phyloP scores from a whole-genome alignment of 2,888 invertebrate species.

The Pachliopta kotzebuea region DNA sequence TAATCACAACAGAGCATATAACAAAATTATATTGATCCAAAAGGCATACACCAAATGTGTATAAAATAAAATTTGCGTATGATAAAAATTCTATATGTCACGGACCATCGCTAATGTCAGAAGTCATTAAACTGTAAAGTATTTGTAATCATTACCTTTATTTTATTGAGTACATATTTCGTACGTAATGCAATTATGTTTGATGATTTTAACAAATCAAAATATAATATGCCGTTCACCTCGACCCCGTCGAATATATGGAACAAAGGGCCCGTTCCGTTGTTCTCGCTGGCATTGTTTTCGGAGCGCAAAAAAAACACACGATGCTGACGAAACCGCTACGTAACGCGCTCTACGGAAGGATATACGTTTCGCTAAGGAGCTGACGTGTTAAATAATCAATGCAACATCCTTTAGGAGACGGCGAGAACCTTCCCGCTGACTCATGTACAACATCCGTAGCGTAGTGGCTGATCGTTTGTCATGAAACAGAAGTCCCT shows the following conservation, averaged over 20 bases:
- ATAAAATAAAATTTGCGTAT: conserved; percentile 1
- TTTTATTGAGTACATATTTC: too few relatives aligned
- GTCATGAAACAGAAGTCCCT: too few relatives aligned
- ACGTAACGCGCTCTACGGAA: conserved; percentile 8
- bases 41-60: not conserved
- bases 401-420: conserved; percentile 11
- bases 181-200: too few relatives aligned
- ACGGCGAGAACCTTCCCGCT: not conserved
- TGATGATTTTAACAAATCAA: conserved; percentile 10
- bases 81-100: conserved; percentile 13
- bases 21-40: too few relatives aligned
- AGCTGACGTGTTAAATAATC: conserved; percentile 13
- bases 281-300: conserved; percentile 21
- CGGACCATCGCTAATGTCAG: conserved; percentile 13
- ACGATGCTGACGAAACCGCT: conserved; percentile 7
- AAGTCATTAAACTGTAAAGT: not conserved
- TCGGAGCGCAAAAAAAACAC: conserved; percentile 19
- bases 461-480: too few relatives aligned
- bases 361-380: conserved; percentile 7
- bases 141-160: too few relatives aligned
- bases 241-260: conserved; percentile 7
- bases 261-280: conserved; percentile 14
- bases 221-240: not conserved
- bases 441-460: too few relatives aligned
- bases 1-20: too few relatives aligned